A percentile compares a stretch with the other conserved stretches of the same genome.
Conservation (phyloP, 2,797 vertebrate species). For the Schizopygopsis malacanthus region DNA sequence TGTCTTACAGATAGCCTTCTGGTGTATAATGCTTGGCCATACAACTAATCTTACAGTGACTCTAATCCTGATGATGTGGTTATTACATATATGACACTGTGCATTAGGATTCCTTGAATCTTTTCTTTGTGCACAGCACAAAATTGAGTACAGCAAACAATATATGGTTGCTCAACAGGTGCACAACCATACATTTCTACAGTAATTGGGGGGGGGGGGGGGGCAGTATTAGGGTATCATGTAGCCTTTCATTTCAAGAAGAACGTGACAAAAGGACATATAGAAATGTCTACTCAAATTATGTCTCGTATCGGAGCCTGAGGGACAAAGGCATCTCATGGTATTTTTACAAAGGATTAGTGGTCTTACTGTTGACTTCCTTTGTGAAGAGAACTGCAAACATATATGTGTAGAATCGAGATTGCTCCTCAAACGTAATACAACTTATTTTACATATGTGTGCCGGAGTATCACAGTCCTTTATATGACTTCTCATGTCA, state of each 20-base stretch:
- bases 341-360: conserved; percentile 48
- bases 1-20: background rate
- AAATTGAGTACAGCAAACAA: background rate
- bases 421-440: conserved; percentile 40
- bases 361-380: conserved; percentile 45
- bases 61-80: conserved; percentile 34
- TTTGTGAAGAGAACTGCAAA: conserved; percentile 46
- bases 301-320: conserved; percentile 29
- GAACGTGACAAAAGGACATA: conserved; percentile 15
- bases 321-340: conserved; percentile 16
- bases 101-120: conserved; percentile 13
- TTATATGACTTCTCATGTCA: conserved; percentile 43
- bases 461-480: conserved; percentile 51
- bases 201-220: background rate
- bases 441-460: conserved; percentile 33
- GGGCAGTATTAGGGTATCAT: conserved; percentile 13
- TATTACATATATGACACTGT: conserved; percentile 20
- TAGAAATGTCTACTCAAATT: conserved; percentile 13
- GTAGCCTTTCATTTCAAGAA: conserved; percentile 28
- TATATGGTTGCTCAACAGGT: conserved; percentile 14
- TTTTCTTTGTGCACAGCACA: conserved; percentile 22
- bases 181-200: conserved; percentile 7
- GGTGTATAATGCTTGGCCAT: conserved; percentile 27
- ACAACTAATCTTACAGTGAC: background rate
- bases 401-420: conserved; percentile 43